These are phyloP conservation scores for Leucophenga maculata DNA, from an alignment of 2,888 invertebrate species.

Conservation along the genomic window DNA sequence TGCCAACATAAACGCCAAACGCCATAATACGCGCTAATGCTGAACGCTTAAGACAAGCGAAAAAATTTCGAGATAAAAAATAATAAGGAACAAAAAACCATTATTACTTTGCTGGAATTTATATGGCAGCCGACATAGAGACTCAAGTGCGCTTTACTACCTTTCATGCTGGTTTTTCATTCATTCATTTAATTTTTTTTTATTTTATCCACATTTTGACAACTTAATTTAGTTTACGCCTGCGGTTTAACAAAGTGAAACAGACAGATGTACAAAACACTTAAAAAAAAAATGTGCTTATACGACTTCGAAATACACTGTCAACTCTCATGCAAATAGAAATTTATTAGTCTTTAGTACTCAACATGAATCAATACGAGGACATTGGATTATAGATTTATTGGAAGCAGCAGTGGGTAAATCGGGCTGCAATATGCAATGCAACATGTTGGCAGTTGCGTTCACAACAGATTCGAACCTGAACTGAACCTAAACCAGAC, in stretches of 20 bases:
- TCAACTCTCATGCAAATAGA: too few relatives aligned
- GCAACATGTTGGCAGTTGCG: too few relatives aligned
- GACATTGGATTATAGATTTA: too few relatives aligned
- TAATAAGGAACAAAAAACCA: too few relatives aligned
- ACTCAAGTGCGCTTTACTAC: neutral
- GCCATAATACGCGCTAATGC: slow-evolving; percentile 6
- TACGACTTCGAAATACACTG: too few relatives aligned
- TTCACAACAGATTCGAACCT: too few relatives aligned
- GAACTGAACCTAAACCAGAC: too few relatives aligned
- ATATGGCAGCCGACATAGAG: neutral
- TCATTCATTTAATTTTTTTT: neutral
- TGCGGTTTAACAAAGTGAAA: neutral
- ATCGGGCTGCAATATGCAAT: too few relatives aligned
- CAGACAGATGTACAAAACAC: neutral
- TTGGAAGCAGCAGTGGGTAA: too few relatives aligned
- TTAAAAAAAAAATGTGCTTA: too few relatives aligned
- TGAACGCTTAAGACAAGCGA: neutral
- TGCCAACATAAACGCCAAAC: neutral
- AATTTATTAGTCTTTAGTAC: too few relatives aligned
- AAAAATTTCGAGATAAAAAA: neutral
- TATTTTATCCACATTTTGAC: neutral
- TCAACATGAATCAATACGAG: too few relatives aligned
- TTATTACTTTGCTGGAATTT: slow-evolving; percentile 5
- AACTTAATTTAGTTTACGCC: slow-evolving; percentile 9
- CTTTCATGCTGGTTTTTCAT: neutral